phyloP scores from a whole-genome alignment of 2,113 vertebrate species.

The Melospiza melodia region DNA sequence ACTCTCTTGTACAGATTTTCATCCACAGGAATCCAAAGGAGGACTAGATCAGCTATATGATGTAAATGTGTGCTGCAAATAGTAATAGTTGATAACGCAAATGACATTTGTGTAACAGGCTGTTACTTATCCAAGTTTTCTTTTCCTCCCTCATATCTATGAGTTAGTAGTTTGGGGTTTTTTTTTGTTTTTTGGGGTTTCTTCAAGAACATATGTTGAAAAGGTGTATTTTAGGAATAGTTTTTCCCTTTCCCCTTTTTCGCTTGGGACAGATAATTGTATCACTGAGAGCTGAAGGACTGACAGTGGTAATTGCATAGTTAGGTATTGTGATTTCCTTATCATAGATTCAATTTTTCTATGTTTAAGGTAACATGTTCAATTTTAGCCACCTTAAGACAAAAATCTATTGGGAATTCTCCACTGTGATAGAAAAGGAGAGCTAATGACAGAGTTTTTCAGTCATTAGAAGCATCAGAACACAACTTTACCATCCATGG shows the following conservation, averaged over 20 bases:
- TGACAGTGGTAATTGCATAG: background rate
- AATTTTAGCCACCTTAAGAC: background rate
- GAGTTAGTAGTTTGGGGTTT: background rate
- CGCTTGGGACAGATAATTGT: background rate
- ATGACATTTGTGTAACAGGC: background rate
- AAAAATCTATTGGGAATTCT: background rate
- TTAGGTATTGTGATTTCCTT: background rate
- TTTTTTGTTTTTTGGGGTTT: background rate
- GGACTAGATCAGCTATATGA: background rate
- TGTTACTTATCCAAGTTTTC: background rate
- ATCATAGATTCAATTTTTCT: background rate
- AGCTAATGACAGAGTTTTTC: background rate
- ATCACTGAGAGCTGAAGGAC: background rate
- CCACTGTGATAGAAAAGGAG: background rate
- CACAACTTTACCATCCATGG: background rate
- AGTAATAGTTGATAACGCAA: background rate
- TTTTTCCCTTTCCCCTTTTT: background rate
- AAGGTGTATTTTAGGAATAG: background rate
- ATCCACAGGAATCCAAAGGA: background rate
- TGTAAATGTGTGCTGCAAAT: background rate
- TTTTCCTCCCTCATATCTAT: background rate
- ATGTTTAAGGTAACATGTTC: background rate
- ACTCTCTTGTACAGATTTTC: background rate
- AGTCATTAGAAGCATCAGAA: background rate
- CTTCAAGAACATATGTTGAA: background rate